Conservation (phyloP, 2,888 invertebrate species). For the Andrena hattorfiana region DNA sequence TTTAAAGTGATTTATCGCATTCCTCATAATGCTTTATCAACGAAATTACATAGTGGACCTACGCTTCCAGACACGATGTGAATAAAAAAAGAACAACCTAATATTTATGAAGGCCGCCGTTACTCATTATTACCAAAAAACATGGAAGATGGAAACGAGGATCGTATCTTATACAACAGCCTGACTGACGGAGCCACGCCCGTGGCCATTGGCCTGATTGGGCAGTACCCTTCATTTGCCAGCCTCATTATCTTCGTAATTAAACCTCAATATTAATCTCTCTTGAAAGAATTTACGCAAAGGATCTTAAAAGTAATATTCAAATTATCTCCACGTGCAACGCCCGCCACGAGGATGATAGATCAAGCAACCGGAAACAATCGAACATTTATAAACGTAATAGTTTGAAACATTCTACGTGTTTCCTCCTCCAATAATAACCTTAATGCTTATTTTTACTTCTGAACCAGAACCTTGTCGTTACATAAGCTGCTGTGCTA, state of each 20-base stretch:
- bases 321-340: not conserved
- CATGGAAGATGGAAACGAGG: conserved; percentile 4
- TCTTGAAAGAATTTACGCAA: not conserved
- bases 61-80: not conserved
- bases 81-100: conserved; percentile 4
- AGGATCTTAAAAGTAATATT: conserved; percentile 11
- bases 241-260: conserved; percentile 45
- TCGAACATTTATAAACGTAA: not conserved
- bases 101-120: conserved; percentile 18
- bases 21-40: conserved; percentile 8
- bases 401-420: not conserved
- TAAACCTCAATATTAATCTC: conserved; percentile 33
- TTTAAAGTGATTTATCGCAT: conserved; percentile 41
- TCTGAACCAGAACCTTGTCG: not conserved
- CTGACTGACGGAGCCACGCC: conserved; percentile 20
- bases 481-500: not conserved
- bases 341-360: not conserved
- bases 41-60: conserved; percentile 23
- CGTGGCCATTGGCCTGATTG: conserved; percentile 29
- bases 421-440: not conserved
- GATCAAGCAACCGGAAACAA: not conserved
- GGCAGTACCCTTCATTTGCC: conserved; percentile 27
- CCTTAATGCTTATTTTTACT: not conserved
- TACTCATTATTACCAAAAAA: conserved; percentile 25
- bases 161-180: conserved; percentile 13